Evolutionary conservation across 2,888 invertebrate genomes (phyloP).

Genomic region (Dasysyrphus albostriatus): DNA sequence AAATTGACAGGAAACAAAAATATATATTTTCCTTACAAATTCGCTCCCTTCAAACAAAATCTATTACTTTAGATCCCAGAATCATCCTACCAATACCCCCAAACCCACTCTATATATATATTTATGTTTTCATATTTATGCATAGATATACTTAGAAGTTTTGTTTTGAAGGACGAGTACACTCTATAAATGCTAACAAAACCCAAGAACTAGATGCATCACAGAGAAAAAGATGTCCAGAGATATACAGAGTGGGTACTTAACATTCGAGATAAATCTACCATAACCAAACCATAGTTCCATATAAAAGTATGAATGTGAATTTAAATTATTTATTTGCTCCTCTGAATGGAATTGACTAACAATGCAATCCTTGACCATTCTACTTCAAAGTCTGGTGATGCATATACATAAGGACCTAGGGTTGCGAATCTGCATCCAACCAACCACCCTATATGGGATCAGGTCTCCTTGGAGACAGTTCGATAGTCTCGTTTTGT

Average conservation of each 20-base stretch:
- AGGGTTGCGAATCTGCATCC: background rate
- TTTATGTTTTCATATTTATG: too few species aligned
- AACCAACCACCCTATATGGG: background rate
- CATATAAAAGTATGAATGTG: slow-evolving; percentile 47
- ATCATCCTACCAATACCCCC: background rate
- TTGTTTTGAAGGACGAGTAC: slow-evolving; percentile 1
- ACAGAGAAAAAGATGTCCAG: slow-evolving; percentile 10
- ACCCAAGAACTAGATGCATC: background rate
- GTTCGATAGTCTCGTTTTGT: slow-evolving; percentile 50
- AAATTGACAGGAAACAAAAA: background rate
- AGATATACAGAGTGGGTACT: slow-evolving; percentile 22
- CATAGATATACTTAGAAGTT: background rate
- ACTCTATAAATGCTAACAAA: slow-evolving; percentile 5
- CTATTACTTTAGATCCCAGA: background rate
- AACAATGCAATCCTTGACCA: slow-evolving; percentile 38
- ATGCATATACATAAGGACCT: slow-evolving; percentile 15
- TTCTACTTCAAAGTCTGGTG: background rate
- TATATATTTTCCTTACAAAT: slow-evolving; percentile 21
- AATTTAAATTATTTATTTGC: slow-evolving; percentile 70
- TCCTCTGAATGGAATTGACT: slow-evolving; percentile 55
- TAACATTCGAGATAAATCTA: slow-evolving; percentile 34
- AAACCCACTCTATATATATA: too few species aligned
- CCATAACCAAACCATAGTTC: slow-evolving; percentile 40
- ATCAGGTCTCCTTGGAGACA: slow-evolving; percentile 60
- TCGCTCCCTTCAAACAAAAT: slow-evolving; percentile 14